phyloP scores from a whole-genome alignment of 2,113 vertebrate genomes.

The Narcine bancroftii region DNA sequence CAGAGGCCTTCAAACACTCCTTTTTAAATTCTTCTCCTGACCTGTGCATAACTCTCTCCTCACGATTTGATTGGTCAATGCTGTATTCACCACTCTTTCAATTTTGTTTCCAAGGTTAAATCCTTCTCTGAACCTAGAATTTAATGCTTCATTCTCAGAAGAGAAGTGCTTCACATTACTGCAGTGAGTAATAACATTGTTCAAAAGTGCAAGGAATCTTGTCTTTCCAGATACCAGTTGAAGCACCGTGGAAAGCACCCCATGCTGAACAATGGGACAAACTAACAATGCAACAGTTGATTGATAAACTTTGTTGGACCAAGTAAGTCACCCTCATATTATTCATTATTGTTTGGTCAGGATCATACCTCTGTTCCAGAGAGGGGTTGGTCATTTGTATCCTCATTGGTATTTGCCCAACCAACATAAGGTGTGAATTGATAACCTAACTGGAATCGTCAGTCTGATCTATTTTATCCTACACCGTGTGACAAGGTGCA shows the following conservation, averaged over 20 bases:
- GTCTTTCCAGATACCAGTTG: slow-evolving; percentile 73
- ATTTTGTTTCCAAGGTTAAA: too few relatives aligned
- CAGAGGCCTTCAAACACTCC: too few relatives aligned
- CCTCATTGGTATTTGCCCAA: background rate
- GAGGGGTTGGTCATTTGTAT: background rate
- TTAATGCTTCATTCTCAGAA: background rate
- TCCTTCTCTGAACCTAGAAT: background rate
- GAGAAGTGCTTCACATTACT: background rate
- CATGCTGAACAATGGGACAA: slow-evolving; percentile 89
- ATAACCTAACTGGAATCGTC: background rate
- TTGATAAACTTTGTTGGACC: slow-evolving; percentile 87
- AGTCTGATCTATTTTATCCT: background rate
- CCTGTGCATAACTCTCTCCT: too few relatives aligned
- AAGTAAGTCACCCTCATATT: slow-evolving; percentile 56
- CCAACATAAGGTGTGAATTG: background rate
- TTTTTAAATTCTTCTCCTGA: too few relatives aligned
- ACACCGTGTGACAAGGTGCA: background rate
- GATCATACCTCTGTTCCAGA: background rate
- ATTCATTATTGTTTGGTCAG: background rate
- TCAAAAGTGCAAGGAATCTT: background rate
- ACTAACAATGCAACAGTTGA: slow-evolving; percentile 83
- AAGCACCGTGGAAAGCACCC: slow-evolving; percentile 88
- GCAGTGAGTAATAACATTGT: background rate
- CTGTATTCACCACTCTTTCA: too few relatives aligned
- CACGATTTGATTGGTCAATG: too few relatives aligned